Evolutionary conservation across 2,113 vertebrate genomes (phyloP), one percentile per base, ranked within the genome.

Genomic region (Datnioides undecimradiatus): DNA sequence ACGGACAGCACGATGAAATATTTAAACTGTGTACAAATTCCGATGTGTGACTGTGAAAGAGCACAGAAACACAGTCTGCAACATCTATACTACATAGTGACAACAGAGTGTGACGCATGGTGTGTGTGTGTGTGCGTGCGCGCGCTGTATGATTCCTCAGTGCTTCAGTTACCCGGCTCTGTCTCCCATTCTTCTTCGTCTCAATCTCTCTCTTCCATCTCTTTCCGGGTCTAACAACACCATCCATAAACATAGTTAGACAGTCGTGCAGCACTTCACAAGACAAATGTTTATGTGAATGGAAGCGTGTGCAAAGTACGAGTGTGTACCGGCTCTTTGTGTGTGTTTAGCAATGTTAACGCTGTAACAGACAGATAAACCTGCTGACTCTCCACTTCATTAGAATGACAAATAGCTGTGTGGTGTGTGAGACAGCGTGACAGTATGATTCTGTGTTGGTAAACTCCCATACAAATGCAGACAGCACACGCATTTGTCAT

Each of bases 401-500:
- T 91, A 84, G 48, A 51, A 63, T 87, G 87, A 89, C 62, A 71
- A 74, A 87, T 55, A 4, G 48, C 52, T 80, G 31, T 36, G 25
- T 52, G 3, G 78, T 27, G n/a, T 25, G 49, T 36, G 51, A 72
- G 31, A 11, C 8, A 19, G 48, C 41, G 36, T 36, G 43, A 70
- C 29, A 58, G 54, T 43, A 55, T 34, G 41, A 59, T 62, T 45
- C 52, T 21, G 70, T 57, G 54, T 60, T 31, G 33, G 64, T 70
- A 51, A 52, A 80, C 59, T 63, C 49, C 31, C 57, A 27, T 65
- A 43, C 57, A 66, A 25, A 79, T 54, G 40, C 59, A 82, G 58
- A 68, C 13, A n/a, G 27, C 23, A 23, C 31, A 19, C 54, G 57
- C 38, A 71, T 80, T 40, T 64, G 13, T 73, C 21, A 43, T 41